Evolutionary conservation across 2,797 vertebrate genomes (phyloP).

Genomic region (Lepilemur ruficaudatus): DNA sequence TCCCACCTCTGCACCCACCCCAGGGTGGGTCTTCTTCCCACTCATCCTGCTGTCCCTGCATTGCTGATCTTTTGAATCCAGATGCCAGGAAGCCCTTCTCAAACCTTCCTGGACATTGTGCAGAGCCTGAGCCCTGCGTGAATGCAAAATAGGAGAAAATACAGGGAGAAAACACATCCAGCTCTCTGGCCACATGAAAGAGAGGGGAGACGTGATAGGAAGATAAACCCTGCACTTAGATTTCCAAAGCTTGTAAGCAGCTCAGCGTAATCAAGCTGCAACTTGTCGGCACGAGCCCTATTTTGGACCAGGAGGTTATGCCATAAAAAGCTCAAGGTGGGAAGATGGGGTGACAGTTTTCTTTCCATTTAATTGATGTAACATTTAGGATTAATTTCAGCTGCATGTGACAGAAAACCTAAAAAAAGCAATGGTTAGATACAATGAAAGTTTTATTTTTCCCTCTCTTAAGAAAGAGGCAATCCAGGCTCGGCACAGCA

Average conservation of each 20-base stretch:
- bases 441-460: not conserved
- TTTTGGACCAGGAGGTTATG: not conserved
- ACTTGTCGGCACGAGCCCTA: not conserved
- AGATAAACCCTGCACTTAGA: not conserved
- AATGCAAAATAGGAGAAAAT: not conserved
- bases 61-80: not conserved
- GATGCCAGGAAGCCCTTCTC: not conserved
- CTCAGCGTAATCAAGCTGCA: accelerated
- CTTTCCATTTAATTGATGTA: not conserved
- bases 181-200: not conserved
- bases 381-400: not conserved
- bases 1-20: not conserved
- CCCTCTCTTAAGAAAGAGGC: not conserved
- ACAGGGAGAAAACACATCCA: not conserved
- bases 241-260: not conserved
- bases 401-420: not conserved
- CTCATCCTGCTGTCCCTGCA: not conserved
- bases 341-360: not conserved
- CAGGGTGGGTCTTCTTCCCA: not conserved
- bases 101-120: not conserved
- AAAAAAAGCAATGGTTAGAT: not conserved
- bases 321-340: not conserved
- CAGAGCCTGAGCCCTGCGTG: not conserved
- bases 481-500: accelerated
- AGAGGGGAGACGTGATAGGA: accelerated